Base-by-base conservation (phyloP, 2,113 vertebrate species). In the Neogobius melanostomus region DNA sequence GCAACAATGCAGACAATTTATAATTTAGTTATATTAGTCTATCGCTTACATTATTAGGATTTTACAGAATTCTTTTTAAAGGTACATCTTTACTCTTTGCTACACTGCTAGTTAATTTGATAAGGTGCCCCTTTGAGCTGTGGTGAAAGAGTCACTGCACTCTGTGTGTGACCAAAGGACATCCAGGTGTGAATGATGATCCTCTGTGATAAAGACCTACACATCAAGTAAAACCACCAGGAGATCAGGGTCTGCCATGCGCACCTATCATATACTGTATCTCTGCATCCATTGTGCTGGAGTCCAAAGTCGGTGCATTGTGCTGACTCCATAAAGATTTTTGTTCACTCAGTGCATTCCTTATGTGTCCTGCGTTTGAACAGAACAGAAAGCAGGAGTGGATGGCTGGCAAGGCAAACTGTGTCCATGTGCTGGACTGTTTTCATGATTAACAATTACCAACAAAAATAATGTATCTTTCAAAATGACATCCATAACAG, bases 111-210 rank as follows among this genome's bases (percentile, higher is more conserved):
- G 52, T 75, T 43, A 51, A 21, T 67, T 44, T 60, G 14, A 72
- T 61, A 76, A 63, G 48, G 6, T 67, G 43, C 48, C 69, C 64
- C 64, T 82, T 88, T 70, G 69, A 88, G 86, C 80, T 89, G 79
- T 85, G 79, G 83, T 80, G 68, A 90, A 88, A 79, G 85, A 86
- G 54, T 88, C 81, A 71, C 92, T 92, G 79, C 92, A 87, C 89
- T 91, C 84, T 71, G 79, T 85, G 75, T 91, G 91, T 84, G 86
- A 82, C 88, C 82, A 7, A 70, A 82, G 66, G 82, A 90, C 75
- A 86, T 75, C 68, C 82, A 81, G 75, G 84, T 92, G 82, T 85
- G 79, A 73, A 81, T 68, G 14, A 83, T 83, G 82, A 88, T 88
- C 72, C 83, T 87, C 47, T 89, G 82, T 70, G 91, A 93, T 88